Conservation (phyloP, 2,113 vertebrate genomes). For the Halcyon malimbica region DNA sequence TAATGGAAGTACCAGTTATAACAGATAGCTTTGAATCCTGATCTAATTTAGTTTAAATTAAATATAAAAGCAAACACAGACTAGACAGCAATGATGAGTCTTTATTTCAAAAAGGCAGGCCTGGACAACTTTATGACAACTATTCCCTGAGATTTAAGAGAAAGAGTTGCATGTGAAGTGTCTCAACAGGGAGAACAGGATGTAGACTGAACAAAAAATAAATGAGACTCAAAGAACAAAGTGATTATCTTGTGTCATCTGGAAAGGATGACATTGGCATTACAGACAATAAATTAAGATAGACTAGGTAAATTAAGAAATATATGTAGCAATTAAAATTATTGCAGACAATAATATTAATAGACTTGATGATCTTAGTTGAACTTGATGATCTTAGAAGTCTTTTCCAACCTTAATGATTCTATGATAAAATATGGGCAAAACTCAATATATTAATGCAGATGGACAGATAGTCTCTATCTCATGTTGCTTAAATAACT, state of each 20-base stretch:
- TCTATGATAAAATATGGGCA: background rate
- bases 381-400: too few relatives aligned
- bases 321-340: background rate
- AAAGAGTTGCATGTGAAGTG: background rate
- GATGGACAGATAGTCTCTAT: background rate
- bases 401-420: too few relatives aligned
- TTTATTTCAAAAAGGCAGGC: background rate
- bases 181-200: background rate
- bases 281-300: background rate
- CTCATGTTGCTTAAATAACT: background rate
- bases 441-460: background rate
- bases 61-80: background rate
- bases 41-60: background rate
- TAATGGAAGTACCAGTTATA: background rate
- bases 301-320: background rate
- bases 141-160: background rate
- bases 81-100: background rate
- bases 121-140: background rate
- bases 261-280: background rate
- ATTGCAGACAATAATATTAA: background rate
- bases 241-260: background rate
- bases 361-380: too few relatives aligned
- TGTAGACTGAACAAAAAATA: background rate
- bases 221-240: background rate
- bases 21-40: background rate